A percentile compares a stretch with the other conserved stretches of the same genome.
These are phyloP conservation scores for Perca fluviatilis DNA, from an alignment of 2,113 vertebrate genomes.

Conservation along the genomic window DNA sequence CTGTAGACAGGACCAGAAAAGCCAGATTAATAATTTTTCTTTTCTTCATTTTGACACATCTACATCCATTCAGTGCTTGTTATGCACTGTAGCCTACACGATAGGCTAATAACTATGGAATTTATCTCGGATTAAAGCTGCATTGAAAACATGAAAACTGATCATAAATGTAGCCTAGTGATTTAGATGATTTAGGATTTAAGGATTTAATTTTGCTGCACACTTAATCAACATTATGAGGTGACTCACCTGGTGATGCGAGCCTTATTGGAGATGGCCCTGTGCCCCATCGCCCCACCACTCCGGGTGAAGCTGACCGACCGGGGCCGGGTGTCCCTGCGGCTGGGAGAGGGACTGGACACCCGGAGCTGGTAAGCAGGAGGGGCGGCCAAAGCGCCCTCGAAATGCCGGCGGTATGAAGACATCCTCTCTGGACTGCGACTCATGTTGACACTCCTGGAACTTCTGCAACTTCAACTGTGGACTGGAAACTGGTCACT, in stretches of 20 bases:
- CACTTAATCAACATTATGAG: not conserved
- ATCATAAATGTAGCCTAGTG: not conserved
- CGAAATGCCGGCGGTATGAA: conserved; percentile 85
- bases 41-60: not conserved
- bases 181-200: not conserved
- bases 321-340: conserved; percentile 69
- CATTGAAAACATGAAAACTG: not conserved
- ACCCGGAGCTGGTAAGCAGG: conserved; percentile 64
- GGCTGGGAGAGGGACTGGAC: conserved; percentile 80
- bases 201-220: too few relatives aligned
- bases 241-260: conserved; percentile 74
- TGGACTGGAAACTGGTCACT: conserved; percentile 10
- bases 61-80: not conserved
- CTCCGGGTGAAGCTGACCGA: conserved; percentile 77
- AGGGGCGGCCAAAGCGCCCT: conserved; percentile 55
- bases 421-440: conserved; percentile 84
- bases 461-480: conserved; percentile 17
- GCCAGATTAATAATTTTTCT: not conserved
- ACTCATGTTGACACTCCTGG: conserved; percentile 76
- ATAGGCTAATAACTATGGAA: not conserved
- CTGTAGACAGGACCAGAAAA: conserved; percentile 27
- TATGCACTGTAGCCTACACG: not conserved
- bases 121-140: not conserved
- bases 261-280: conserved; percentile 66
- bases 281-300: conserved; percentile 52